A percentile compares a stretch with the other conserved stretches of the same genome.
Evolutionary conservation across 1,140 invertebrate genomes (phyloP).

Genomic region (Papilio glaucus): DNA sequence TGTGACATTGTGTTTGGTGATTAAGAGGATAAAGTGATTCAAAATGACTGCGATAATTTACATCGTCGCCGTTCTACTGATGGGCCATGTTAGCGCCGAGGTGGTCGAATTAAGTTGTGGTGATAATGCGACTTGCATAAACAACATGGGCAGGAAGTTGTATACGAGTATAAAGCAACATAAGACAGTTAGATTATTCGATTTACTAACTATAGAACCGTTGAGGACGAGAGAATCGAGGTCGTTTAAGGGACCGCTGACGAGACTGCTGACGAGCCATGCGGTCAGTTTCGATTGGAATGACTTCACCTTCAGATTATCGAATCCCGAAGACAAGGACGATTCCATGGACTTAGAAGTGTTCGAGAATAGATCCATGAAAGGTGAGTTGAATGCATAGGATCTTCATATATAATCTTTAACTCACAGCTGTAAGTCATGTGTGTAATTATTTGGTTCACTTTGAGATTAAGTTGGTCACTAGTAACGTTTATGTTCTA

Average conservation of each 20-base stretch:
- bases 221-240: slow-evolving; percentile 65
- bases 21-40: slow-evolving; percentile 59
- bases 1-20: slow-evolving; percentile 66
- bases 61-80: slow-evolving; percentile 60
- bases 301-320: slow-evolving; percentile 79
- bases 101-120: slow-evolving; percentile 74
- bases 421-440: no score
- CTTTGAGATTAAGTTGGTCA: no score
- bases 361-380: slow-evolving; percentile 76
- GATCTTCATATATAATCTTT: no score
- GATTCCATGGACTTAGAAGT: slow-evolving; percentile 76
- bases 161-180: slow-evolving; percentile 72
- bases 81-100: slow-evolving; percentile 57
- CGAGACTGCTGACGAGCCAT: slow-evolving; percentile 77
- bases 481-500: no score
- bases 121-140: slow-evolving; percentile 82
- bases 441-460: no score
- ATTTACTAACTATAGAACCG: slow-evolving; percentile 77
- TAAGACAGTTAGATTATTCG: slow-evolving; percentile 73
- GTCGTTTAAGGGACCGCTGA: slow-evolving; percentile 65
- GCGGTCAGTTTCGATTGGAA: slow-evolving; percentile 82
- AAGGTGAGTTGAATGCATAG: slow-evolving; percentile 67
- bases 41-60: slow-evolving; percentile 71
- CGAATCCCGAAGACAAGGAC: slow-evolving; percentile 70
- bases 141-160: slow-evolving; percentile 72